Base-by-base conservation (phyloP, 2,797 vertebrate genomes). In the Lemur catta region DNA sequence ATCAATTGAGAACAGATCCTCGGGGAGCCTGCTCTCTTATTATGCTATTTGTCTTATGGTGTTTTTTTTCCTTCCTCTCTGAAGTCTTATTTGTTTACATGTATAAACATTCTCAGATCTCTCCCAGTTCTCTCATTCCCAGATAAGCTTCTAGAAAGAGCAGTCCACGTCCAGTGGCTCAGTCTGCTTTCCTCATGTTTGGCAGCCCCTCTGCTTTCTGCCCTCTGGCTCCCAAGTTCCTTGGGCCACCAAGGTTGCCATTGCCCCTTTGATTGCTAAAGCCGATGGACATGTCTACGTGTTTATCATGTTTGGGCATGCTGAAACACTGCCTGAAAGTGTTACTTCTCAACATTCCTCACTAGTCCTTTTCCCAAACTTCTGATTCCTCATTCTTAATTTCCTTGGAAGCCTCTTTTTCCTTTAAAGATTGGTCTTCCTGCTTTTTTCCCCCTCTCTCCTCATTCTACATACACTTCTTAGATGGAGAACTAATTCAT, bases 51-150 rank as follows among this genome's bases (percentile, higher is more conserved):
- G 30, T 76, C 48, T 20, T 57, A 4, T 30, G 22, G 26, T 2
- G 26, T 28, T 61, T 55, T 71, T 87, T 28, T 24, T 50, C 41
- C 33, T 48, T 89, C 30, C 38, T 65, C 87, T 93, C 85, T 94
- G 43, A 81, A 79, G 24, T 63, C n/a, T 74, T 74, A 82, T 57
- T 90, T 89, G 43, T 76, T 88, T 72, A 61, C 63, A 55, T 76
- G 8, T 26, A 17, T 72, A 80, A 63, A 72, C 4, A 46, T 71
- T 84, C 35, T 33, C 43, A 78, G 5, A 41, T 52, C 35, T 84
- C 48, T 78, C 69, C 41, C 4, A 2, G 28, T 57, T 41, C n/a
- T 48, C 59, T 71, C 50, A 61, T 41, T 88, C 74, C 55, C 30
- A 67, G 48, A 86, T 35, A 69, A 74, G 79, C 28, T 65, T 84